Evolutionary conservation across 64 coral and sea anemone genomes (phyloP), one percentile per base, ranked within the genome.

Genomic region (Cladopsammia gracilis): DNA sequence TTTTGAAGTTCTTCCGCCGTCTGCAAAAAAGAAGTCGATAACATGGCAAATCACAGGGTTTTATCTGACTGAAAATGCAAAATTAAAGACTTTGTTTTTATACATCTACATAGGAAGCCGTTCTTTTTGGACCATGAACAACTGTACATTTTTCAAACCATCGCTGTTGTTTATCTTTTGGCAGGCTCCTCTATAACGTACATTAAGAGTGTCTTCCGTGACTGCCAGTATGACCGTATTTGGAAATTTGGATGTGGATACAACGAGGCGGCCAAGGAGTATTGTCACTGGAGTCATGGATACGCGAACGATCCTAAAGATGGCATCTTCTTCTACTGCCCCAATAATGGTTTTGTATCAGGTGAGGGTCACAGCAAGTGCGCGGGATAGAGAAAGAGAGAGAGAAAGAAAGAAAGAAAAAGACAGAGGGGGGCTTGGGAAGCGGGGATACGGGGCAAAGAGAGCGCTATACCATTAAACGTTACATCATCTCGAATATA

Each of bases 221-320:
- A 82, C 18, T 82, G 79, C 42, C 79, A 82, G 13, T 10, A 82
- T 64, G 79, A 82, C 57, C 79, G 79, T 3, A 62, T 82, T 22
- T 82, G 79, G 79, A 61, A 44, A 34, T 82, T 82, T 9, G 79
- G 59, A 3, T 82, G 79, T 45, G 79, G 79, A 7, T 82, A 64
- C 25, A 82, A 82, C 43, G 79, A 82, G 14, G 79, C 79, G 1
- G 44, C 59, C 15, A 64, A 64, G 1, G 58, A 64, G 18, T 56
- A 64, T 7, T 82, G 79, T 16, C 59, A 64, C 59, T 82, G 79
- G 79, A 20, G 14, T 7, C 79, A 62, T 46, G 59, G 59, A 0
- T 82, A 64, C 79, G 79, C 26, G 25, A 82, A 82, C 14, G 79
- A 82, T 11, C 5, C 26, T 47, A 64, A 19, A 60, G 34, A 82